Evolutionary conservation across 2,797 vertebrate species (phyloP).

Genomic region (Liasis olivaceus): DNA sequence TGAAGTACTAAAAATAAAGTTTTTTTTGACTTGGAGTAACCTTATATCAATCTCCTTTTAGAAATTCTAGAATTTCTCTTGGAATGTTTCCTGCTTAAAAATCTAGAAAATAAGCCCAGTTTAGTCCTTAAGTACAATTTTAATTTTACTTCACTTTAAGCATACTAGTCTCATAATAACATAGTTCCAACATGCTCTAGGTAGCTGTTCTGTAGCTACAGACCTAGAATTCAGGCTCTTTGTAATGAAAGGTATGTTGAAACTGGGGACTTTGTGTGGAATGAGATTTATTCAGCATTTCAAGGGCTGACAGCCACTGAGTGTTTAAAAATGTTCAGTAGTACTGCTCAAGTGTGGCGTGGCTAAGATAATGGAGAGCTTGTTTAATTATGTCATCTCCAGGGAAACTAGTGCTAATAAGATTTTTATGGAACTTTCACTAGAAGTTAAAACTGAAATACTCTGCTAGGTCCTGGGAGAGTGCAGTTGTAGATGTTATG

Average conservation of each 20-base stretch:
- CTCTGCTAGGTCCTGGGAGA: neutral
- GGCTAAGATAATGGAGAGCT: neutral
- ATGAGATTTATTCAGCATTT: neutral
- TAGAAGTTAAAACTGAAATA: neutral
- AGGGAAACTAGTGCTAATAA: neutral
- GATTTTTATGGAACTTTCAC: neutral
- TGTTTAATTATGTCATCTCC: neutral
- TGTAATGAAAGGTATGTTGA: neutral
- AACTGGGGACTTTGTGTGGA: neutral
- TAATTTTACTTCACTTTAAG: neutral
- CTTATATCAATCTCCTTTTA: neutral
- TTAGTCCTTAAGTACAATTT: slow-evolving; percentile 9
- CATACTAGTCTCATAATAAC: neutral
- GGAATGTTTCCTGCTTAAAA: neutral
- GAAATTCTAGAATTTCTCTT: neutral
- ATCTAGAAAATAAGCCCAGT: neutral
- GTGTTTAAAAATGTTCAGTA: neutral
- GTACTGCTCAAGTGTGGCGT: neutral
- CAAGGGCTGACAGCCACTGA: rapidly evolving
- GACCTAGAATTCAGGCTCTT: slow-evolving; percentile 1
- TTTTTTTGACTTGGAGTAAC: neutral
- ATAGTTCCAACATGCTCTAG: neutral
- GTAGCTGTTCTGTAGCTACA: neutral
- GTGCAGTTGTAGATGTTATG: neutral
- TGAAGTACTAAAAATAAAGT: neutral